Percentiles rank a stretch among this genome's conserved stretches.
Conservation (phyloP, 2,888 invertebrate species). For the Andrena dorsata region DNA sequence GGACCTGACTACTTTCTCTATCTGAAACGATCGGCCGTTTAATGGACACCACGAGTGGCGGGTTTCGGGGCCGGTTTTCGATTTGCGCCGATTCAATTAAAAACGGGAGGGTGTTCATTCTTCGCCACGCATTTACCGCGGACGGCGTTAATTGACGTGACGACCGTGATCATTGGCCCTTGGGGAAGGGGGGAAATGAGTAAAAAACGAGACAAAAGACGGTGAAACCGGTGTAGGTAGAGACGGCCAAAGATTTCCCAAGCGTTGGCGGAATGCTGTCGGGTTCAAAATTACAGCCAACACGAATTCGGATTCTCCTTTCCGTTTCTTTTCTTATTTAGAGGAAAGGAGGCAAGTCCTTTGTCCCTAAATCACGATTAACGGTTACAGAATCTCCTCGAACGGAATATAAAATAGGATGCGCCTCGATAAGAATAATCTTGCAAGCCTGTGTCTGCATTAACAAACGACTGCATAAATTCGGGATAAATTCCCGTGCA, state of each 20-base stretch:
- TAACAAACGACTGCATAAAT: neutral
- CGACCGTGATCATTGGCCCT: conserved; percentile 65
- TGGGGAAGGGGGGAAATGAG: conserved; percentile 10
- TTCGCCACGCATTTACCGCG: conserved; percentile 61
- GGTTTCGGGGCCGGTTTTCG: conserved; percentile 62
- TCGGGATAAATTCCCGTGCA: neutral
- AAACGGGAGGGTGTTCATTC: conserved; percentile 68
- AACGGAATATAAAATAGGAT: neutral
- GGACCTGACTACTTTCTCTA: conserved; percentile 71
- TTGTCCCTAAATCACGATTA: conserved; percentile 15
- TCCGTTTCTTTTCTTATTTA: conserved; percentile 6
- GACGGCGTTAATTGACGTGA: conserved; percentile 72
- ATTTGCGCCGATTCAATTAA: conserved; percentile 72
- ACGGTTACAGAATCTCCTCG: neutral
- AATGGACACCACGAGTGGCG: conserved; percentile 71
- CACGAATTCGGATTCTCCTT: conserved; percentile 5
- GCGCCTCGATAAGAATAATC: neutral
- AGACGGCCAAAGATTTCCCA: conserved; percentile 41
- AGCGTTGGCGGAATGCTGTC: conserved; percentile 43
- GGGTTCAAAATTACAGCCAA: conserved; percentile 49
- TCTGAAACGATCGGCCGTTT: conserved; percentile 73
- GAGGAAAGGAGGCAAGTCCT: conserved; percentile 8
- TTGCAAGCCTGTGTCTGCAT: neutral
- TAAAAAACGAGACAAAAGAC: conserved; percentile 42
- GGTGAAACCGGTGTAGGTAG: conserved; percentile 34